Conservation (phyloP, 2,888 invertebrate species). For the Galerucella nymphaeae region DNA sequence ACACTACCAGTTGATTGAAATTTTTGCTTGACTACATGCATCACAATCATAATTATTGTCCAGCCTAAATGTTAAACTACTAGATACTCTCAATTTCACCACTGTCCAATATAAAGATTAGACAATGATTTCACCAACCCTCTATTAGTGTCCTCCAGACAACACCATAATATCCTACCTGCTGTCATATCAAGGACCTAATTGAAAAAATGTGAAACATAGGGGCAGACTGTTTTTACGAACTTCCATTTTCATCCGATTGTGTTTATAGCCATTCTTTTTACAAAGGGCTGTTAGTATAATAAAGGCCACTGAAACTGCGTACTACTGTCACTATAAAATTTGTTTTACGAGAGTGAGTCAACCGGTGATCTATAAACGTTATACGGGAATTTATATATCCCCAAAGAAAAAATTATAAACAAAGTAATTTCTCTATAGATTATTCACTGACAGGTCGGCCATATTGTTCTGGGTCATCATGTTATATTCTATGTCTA, state of each 20-base stretch:
- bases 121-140: no score
- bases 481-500: no score
- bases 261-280: not conserved
- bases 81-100: no score
- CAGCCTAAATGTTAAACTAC: no score
- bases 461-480: no score
- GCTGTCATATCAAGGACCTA: slow-evolving; percentile 1
- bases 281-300: slow-evolving; percentile 12
- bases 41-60: no score
- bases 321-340: slow-evolving; percentile 23
- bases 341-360: slow-evolving; percentile 28
- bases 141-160: not conserved
- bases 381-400: not conserved
- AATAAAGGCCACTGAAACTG: slow-evolving; percentile 25
- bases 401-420: not conserved
- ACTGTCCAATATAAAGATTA: no score
- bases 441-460: no score
- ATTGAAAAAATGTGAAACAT: not conserved
- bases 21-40: no score
- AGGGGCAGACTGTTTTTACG: slow-evolving; percentile 12
- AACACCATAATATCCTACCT: not conserved
- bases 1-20: no score
- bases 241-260: not conserved
- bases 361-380: slow-evolving; percentile 23
- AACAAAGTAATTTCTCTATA: not conserved